phyloP scores from a whole-genome alignment of 2,113 vertebrate species.

The Trogon surrucura region DNA sequence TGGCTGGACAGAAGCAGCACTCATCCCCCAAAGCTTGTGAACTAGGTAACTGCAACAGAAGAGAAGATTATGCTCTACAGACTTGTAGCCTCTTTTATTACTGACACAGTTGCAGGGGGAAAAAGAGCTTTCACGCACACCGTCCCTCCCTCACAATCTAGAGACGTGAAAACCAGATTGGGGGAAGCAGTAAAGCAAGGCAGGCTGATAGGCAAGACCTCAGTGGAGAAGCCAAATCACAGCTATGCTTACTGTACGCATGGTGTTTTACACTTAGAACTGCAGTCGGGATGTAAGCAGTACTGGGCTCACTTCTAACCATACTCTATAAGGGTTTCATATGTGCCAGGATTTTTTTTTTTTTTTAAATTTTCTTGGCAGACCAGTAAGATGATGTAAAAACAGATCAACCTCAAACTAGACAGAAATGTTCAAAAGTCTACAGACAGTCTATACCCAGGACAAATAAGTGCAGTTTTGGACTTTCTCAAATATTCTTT shows the following conservation, averaged over 20 bases:
- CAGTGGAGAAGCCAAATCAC: background rate
- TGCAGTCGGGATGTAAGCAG: background rate
- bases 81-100: background rate
- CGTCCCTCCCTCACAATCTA: background rate
- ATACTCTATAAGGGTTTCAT: rapidly evolving
- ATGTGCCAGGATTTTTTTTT: background rate
- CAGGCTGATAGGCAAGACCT: background rate
- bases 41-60: background rate
- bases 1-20: background rate
- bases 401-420: background rate
- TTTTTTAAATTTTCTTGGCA: background rate
- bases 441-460: background rate
- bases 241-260: background rate
- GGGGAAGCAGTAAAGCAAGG: background rate
- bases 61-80: background rate
- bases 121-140: background rate
- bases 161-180: rapidly evolving
- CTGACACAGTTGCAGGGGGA: background rate
- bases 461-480: background rate
- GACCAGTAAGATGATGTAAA: background rate
- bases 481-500: background rate
- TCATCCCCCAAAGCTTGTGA: background rate
- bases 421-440: background rate
- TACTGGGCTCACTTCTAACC: background rate
- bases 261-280: rapidly evolving